Conservation (phyloP, 2,113 vertebrate species). For the Cercocebus atys region DNA sequence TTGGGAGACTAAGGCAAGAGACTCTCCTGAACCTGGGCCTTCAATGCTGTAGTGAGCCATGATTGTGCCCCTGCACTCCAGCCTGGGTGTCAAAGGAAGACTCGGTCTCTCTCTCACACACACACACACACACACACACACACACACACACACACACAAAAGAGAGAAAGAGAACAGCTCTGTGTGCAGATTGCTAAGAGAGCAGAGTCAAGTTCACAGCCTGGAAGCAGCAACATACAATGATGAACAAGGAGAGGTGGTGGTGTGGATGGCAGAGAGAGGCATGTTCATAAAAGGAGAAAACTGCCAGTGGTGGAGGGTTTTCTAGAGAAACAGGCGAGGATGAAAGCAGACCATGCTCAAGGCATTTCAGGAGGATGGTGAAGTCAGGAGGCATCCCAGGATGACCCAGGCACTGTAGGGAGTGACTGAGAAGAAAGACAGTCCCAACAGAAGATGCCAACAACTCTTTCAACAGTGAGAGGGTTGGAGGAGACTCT, state of each 20-base stretch:
- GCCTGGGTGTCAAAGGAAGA: too few relatives aligned
- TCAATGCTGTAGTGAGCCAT: too few relatives aligned
- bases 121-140: too few relatives aligned
- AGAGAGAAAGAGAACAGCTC: not conserved
- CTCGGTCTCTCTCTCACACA: too few relatives aligned
- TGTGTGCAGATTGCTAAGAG: not conserved
- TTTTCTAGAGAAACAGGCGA: not conserved
- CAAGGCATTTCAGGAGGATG: too few relatives aligned
- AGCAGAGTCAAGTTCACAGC: not conserved
- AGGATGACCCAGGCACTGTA: too few relatives aligned
- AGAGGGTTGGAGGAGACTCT: too few relatives aligned
- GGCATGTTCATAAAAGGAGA: not conserved
- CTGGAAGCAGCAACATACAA: too few relatives aligned
- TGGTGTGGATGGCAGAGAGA: fast-evolving
- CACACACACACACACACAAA: too few relatives aligned
- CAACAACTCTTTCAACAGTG: not conserved
- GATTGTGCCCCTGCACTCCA: too few relatives aligned
- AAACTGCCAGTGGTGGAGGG: fast-evolving
- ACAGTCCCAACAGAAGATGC: fast-evolving
- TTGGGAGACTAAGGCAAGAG: too few relatives aligned
- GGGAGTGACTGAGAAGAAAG: not conserved
- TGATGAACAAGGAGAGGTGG: not conserved
- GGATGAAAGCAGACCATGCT: not conserved
- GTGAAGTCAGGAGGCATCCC: not conserved
- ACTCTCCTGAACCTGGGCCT: too few relatives aligned